phyloP scores from a whole-genome alignment of 2,888 invertebrate species.

The Ormyrus labotus region DNA sequence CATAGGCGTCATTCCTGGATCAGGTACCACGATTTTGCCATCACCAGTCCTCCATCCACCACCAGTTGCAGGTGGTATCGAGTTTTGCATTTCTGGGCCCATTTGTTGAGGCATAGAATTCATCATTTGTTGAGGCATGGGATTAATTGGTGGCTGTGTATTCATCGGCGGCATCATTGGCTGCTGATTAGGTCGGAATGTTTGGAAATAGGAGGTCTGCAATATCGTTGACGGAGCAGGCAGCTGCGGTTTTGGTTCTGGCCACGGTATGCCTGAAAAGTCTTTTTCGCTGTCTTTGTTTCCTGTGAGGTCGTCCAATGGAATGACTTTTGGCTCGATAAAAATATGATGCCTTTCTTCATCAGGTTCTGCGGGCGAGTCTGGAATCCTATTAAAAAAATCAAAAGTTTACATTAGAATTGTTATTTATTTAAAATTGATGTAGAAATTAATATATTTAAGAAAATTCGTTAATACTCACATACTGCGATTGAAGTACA shows the following conservation, averaged over 20 bases:
- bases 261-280: constrained; percentile 87
- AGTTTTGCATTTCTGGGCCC: constrained; percentile 68
- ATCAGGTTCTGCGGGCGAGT: constrained; percentile 91
- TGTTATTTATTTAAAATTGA: constrained; percentile 1
- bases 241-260: constrained; percentile 86
- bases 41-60: constrained; percentile 77
- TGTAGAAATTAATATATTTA: neutral
- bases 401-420: neutral
- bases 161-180: constrained; percentile 63
- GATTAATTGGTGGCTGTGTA: constrained; percentile 63
- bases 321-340: constrained; percentile 89
- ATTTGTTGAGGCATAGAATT: constrained; percentile 73
- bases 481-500: constrained; percentile 88
- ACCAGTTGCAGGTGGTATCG: constrained; percentile 63
- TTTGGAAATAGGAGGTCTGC: constrained; percentile 64
- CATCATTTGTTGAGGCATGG: constrained; percentile 65
- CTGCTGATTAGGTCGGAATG: constrained; percentile 73
- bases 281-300: constrained; percentile 89
- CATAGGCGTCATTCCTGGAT: constrained; percentile 66
- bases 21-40: constrained; percentile 76
- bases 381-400: constrained; percentile 82
- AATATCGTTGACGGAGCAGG: constrained; percentile 69
- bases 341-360: constrained; percentile 85
- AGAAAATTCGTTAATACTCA: constrained; percentile 60
- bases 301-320: constrained; percentile 91